Evolutionary conservation across 2,888 invertebrate species (phyloP), one percentile per base, ranked within the genome.

Genomic region (Glyphotaelius pellucidus): DNA sequence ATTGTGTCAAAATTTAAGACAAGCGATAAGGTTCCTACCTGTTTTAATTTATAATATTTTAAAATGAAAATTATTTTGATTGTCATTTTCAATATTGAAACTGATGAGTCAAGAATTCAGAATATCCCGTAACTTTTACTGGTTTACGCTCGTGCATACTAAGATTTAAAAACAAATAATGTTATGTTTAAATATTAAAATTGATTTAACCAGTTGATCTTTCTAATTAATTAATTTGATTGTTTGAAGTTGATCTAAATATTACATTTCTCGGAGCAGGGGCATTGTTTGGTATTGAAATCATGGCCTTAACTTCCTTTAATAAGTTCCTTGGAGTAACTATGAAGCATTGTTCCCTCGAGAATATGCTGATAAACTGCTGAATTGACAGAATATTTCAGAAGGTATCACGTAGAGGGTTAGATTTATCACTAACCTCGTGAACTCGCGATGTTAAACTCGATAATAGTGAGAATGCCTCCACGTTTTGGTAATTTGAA

Each of bases 301-400:
- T 83, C 83, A 83, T 12, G 1, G 67, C n/a, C 67, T 81, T 81
- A 31, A 81, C 15, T 5, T 80, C 80, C 31, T 12, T 1, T 81
- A 32, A 32, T n/a, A 83, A 15, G 35, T 25, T 38, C 35, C 25
- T 19, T 15, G 15, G 25, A 83, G 83, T 25, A 9, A 32, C 35
- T 38, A 32, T 83, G 35, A 35, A 83, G 83, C 83, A 83, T 83
- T 35, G 83, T 83, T 83, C 83, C 83, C 83, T 32, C 19, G 35
- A 12, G 83, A 11, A 15, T 35, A 83, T 35, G 9, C 83, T 83
- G 83, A 35, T 83, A 83, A 83, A 83, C 35, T 38, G 38, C 9
- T 35, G 83, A 83, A 83, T 83, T 83, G 83, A 83, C 35, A 83
- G 83, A 83, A 19, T 83, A 83, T 83, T 83, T 35, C n/a, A 12